Evolutionary conservation across 2,888 invertebrate genomes (phyloP).

Genomic region (Exocentrus adspersus): DNA sequence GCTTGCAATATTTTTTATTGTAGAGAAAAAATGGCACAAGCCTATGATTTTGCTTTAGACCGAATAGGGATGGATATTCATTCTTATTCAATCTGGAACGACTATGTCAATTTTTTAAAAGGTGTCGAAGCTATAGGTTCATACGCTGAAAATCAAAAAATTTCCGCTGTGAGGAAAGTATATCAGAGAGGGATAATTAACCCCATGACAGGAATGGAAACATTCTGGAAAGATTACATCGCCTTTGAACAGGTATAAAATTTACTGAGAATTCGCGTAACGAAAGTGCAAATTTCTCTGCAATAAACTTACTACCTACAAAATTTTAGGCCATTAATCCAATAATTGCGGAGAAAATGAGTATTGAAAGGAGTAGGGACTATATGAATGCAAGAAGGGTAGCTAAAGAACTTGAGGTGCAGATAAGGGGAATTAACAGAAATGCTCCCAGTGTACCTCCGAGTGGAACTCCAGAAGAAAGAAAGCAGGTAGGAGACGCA

Average conservation of each 20-base stretch:
- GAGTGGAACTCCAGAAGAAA: conserved; percentile 86
- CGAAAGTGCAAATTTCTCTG: no score
- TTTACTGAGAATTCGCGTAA: no score
- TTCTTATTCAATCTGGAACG: conserved; percentile 96
- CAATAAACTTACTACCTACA: no score
- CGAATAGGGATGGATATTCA: conserved; percentile 99
- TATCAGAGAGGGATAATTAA: conserved; percentile 97
- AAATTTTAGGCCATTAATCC: conserved; percentile 68
- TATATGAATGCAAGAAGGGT: conserved; percentile 98
- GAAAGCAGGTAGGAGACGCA: conserved; percentile 96
- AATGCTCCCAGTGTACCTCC: conserved; percentile 98
- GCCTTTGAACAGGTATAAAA: conserved; percentile 90
- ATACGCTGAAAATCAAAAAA: conserved; percentile 99
- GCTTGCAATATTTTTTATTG: no score
- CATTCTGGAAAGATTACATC: conserved; percentile 97
- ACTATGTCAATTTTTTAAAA: conserved; percentile 96
- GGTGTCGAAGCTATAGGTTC: conserved; percentile 97
- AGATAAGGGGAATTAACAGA: conserved; percentile 93
- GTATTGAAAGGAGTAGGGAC: conserved; percentile 93
- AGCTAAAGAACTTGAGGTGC: conserved; percentile 94
- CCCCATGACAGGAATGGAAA: conserved; percentile 97
- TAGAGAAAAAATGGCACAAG: conserved; percentile 99
- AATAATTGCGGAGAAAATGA: conserved; percentile 96
- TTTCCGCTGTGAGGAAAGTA: conserved; percentile 96
- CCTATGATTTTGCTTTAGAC: conserved; percentile 98